phyloP scores from a whole-genome alignment of 64 coral and sea anemone species.

The Exaiptasia diaphana region DNA sequence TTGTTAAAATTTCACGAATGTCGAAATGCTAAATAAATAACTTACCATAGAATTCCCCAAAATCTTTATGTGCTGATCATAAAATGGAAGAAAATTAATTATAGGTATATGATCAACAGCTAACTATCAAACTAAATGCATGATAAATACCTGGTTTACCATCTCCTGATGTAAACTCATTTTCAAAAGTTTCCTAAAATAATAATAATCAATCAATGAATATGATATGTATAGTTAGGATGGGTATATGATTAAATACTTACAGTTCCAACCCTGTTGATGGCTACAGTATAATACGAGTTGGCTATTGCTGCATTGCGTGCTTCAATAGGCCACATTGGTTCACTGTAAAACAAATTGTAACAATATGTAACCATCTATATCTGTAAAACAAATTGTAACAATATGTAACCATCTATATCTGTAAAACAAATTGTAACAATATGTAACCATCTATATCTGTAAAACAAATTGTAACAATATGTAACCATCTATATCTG shows the following conservation, averaged over 20 bases:
- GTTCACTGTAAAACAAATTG: conserved; percentile 66
- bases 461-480: conserved; percentile 12
- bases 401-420: too few species aligned
- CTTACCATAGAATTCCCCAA: conserved; percentile 99
- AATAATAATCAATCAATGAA: background rate
- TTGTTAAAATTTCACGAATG: too few species aligned
- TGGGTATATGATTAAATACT: background rate
- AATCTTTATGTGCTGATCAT: conserved; percentile 86
- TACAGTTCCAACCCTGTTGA: conserved; percentile 97
- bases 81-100: background rate
- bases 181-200: conserved; percentile 77
- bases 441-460: conserved; percentile 90
- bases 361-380: too few species aligned
- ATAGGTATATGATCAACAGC: too few species aligned
- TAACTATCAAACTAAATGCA: too few species aligned
- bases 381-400: too few species aligned
- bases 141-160: conserved; percentile 92
- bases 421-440: too few species aligned
- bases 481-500: too few species aligned
- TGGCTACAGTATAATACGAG: conserved; percentile 81
- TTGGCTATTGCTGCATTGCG: conserved; percentile 92
- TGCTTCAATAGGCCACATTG: conserved; percentile 95
- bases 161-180: conserved; percentile 98
- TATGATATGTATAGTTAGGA: background rate
- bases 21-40: too few species aligned